Percentiles rank a stretch among this genome's conserved stretches.
phyloP scores from a whole-genome alignment of 2,888 invertebrate species.

The Caenorhabditis panamensis region DNA sequence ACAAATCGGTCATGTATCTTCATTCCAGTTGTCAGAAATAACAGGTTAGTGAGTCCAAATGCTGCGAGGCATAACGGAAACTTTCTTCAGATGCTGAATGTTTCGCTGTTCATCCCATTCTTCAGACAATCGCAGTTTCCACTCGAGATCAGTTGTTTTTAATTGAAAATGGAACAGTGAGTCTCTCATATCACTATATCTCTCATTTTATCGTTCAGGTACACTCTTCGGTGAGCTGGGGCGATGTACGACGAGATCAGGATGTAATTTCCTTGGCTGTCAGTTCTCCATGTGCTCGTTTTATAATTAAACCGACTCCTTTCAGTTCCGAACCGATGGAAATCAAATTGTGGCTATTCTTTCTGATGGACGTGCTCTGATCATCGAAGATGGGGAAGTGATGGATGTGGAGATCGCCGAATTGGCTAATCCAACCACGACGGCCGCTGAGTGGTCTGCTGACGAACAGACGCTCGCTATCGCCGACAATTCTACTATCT shows the following conservation, averaged over 20 bases:
- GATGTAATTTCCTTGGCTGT: slow-evolving; percentile 20
- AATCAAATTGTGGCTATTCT: slow-evolving; percentile 42
- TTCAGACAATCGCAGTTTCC: slow-evolving; percentile 35
- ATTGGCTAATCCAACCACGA: neutral
- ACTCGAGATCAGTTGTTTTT: slow-evolving; percentile 32
- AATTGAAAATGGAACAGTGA: slow-evolving; percentile 18
- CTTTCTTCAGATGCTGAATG: slow-evolving; percentile 19
- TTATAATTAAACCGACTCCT: neutral
- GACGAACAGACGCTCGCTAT: slow-evolving; percentile 55
- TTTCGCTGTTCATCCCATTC: slow-evolving; percentile 44
- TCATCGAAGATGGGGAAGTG: slow-evolving; percentile 30
- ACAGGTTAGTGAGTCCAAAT: slow-evolving; percentile 16
- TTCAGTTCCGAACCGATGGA: slow-evolving; percentile 48
- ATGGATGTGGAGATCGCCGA: slow-evolving; percentile 41
- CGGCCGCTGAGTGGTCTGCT: slow-evolving; percentile 48
- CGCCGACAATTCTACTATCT: slow-evolving; percentile 30
- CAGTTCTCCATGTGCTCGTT: neutral
- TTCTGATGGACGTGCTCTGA: slow-evolving; percentile 42
- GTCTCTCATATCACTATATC: no score
- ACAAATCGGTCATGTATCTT: slow-evolving; percentile 32
- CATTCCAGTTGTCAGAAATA: slow-evolving; percentile 10
- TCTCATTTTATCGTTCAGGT: no score
- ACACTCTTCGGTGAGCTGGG: slow-evolving; percentile 10
- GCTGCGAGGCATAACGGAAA: neutral
- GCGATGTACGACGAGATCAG: slow-evolving; percentile 3